Base-by-base conservation (phyloP, 2,113 vertebrate species). In the Notothenia rossii region DNA sequence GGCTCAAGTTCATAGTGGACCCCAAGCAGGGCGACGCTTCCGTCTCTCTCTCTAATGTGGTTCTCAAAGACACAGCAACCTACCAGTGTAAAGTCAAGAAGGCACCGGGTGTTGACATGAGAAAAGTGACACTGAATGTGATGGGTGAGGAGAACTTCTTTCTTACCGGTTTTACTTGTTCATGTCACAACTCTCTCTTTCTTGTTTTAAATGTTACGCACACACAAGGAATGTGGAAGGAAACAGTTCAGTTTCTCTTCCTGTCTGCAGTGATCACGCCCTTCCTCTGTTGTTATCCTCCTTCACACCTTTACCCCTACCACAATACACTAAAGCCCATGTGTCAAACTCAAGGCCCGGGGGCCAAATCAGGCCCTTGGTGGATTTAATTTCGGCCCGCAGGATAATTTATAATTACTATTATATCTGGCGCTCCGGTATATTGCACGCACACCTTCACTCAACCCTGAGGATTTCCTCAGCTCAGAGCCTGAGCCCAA, bases 1-100 rank as follows among this genome's bases (percentile, higher is more conserved):
- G 96, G 0, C 85, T 98, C n/a, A 81, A 82, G 1, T 98, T 98
- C 46, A 86, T 83, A 5, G 68, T 46, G 0, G 91, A 96, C 84
- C 96, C 97, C 2, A 94, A 92, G 25, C 85, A 70, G 62, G 95
- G 97, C 0, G 96, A 99, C 0, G 98, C 98, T 4, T 96, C 97
- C 46, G 93, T 99, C 86, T 88, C 85, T 50, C 59, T 99, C 53
- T 83, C 94, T 0, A 81, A 94, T 43, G 54, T 97, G 71, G 90
- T 72, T 56, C 18, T 65, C 0, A 87, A 91, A 0, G 98, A 99
- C 92, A 97, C 95, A 0, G 95, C 90, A 43, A 98, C 96, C n/a
- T 99, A 97, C 56, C 95, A 97, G 92, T 99, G 98, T 62, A 96
- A 96, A 69, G 97, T 99, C 67, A 98, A 97, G 94, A 99, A 97